Evolutionary conservation across 2,888 invertebrate species (phyloP).

Genomic region (Brachyptera putata): DNA sequence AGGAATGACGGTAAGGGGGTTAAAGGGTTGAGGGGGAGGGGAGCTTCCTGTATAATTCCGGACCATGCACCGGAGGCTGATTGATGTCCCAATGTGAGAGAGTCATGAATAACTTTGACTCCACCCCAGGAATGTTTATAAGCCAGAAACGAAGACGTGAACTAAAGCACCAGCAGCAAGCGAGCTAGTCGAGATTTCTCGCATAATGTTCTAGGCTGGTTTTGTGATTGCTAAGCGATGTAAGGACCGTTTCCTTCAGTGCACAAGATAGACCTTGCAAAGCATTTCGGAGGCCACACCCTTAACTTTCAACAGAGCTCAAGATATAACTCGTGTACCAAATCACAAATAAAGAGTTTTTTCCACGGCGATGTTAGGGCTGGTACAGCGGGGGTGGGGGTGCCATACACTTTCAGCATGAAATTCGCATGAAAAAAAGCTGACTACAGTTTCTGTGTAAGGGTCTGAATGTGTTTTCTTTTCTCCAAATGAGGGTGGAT

Average conservation of each 20-base stretch:
- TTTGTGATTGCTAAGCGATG: constrained; percentile 5
- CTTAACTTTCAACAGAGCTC: background rate
- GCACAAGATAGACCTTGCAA: too few species aligned
- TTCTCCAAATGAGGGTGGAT: background rate
- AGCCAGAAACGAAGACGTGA: background rate
- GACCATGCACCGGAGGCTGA: constrained; percentile 15
- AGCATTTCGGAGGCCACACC: constrained; percentile 5
- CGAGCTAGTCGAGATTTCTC: background rate
- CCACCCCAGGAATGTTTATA: constrained; percentile 7
- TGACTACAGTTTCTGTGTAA: background rate
- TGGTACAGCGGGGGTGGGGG: too few species aligned
- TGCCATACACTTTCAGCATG: too few species aligned
- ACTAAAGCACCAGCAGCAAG: background rate
- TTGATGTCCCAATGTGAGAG: constrained; percentile 18
- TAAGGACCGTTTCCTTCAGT: background rate
- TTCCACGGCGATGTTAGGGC: too few species aligned
- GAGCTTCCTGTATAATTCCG: constrained; percentile 7
- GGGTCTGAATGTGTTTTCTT: background rate
- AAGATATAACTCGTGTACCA: background rate
- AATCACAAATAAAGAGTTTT: too few species aligned
- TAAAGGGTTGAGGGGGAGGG: too few species aligned
- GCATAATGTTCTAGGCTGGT: constrained; percentile 11
- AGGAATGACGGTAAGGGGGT: too few species aligned
- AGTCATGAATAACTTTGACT: constrained; percentile 20
- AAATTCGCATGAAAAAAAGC: background rate